Evolutionary conservation across 1,140 invertebrate species (phyloP), one percentile per base, ranked within the genome.

Genomic region (Nasonia giraulti): DNA sequence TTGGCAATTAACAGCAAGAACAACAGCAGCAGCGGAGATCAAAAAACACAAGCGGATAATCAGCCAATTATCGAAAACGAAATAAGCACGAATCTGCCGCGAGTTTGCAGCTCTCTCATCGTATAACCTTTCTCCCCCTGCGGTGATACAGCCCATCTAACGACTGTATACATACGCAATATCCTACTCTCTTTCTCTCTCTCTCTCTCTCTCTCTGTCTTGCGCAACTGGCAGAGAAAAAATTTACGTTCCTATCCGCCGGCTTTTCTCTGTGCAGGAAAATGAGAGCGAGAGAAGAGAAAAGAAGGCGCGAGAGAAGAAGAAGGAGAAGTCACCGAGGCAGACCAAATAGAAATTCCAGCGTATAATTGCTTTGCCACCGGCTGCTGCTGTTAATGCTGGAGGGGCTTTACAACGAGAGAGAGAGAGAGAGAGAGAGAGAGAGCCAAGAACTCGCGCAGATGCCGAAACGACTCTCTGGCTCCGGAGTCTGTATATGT

Each of bases 301-400:
- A 40, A 33, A 47, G n/a, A 62, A 69, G 40, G 47, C 71, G 37
- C 27, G 27, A 27, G 27, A 1, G 27, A 27, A 79, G 37, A 23
- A 78, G 50, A 74, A 44, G 31, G 31, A 27, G 66, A 84, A 27
- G 33, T 84, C 50, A 23, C 44, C 33, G 78, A 80, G 55, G 69
- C 69, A 80, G 78, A 80, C 83, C 83, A 84, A 84, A 84, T 84
- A 81, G 84, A 81, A 85, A 85, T 85, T 85, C 84, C 84, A 85
- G 62, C 40, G 78, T 69, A 81, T 85, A 85, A 85, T 85, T 85
- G 84, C 84, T 76, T 77, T 12, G 77, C 47, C 31, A 62, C 71
- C 47, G 20, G 78, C 50, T 85, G 84, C 84, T 69, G 50, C 8
- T 31, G 20, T 20, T n/a, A 31, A 47, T 8, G 50, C 23, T 40